Percentiles rank a stretch among this genome's conserved stretches.
phyloP scores from a whole-genome alignment of 1,140 invertebrate species.

The Gryon sp. region DNA sequence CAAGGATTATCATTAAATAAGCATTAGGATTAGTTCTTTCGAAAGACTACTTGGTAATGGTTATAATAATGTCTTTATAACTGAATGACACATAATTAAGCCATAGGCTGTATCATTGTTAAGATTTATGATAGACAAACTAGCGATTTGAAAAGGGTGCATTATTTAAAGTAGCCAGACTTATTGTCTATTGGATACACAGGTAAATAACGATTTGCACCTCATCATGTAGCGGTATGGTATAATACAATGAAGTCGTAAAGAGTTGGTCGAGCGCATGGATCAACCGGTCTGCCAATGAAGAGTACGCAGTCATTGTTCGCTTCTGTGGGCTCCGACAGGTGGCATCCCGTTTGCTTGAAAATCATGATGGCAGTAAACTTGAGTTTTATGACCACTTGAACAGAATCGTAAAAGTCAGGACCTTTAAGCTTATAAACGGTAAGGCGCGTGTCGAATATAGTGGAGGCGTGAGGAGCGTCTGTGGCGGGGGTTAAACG shows the following conservation, averaged over 20 bases:
- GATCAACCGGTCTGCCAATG: slow-evolving; percentile 65
- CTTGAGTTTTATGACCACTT: slow-evolving; percentile 80
- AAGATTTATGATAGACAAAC: slow-evolving; percentile 29
- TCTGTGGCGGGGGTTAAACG: slow-evolving; percentile 64
- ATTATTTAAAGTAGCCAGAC: slow-evolving; percentile 52
- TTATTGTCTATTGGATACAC: slow-evolving; percentile 49
- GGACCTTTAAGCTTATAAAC: slow-evolving; percentile 77
- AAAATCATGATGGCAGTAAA: slow-evolving; percentile 81
- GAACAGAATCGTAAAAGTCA: slow-evolving; percentile 81
- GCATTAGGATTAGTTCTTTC: no score
- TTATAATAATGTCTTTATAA: slow-evolving; percentile 21
- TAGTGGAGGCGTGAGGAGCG: slow-evolving; percentile 75
- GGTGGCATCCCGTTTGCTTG: slow-evolving; percentile 79
- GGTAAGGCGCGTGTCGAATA: slow-evolving; percentile 79
- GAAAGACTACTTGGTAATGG: no score
- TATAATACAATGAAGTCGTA: slow-evolving; percentile 64
- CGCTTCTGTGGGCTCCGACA: slow-evolving; percentile 78
- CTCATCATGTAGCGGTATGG: slow-evolving; percentile 45
- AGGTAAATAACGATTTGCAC: slow-evolving; percentile 64
- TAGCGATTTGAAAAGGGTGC: slow-evolving; percentile 44
- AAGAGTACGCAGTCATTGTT: slow-evolving; percentile 69
- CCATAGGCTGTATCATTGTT: slow-evolving; percentile 29
- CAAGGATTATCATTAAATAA: no score
- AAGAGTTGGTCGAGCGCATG: slow-evolving; percentile 64
- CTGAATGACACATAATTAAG: slow-evolving; percentile 47